A percentile compares a stretch with the other conserved stretches of the same genome.
phyloP scores from a whole-genome alignment of 2,888 invertebrate species.

The Drosophila melanosoma region DNA sequence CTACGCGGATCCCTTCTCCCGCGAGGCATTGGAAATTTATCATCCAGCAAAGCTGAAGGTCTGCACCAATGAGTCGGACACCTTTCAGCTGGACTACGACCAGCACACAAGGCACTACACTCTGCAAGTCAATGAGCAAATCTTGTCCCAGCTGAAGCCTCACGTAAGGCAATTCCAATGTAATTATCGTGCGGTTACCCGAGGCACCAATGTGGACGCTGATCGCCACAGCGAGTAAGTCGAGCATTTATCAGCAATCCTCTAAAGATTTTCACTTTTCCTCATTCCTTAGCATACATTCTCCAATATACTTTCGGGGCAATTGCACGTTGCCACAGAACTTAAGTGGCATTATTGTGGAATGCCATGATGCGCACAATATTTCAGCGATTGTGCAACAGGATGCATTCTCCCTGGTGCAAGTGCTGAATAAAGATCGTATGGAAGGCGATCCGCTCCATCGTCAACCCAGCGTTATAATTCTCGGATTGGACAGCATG shows the following conservation, averaged over 20 bases:
- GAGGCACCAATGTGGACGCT: background rate
- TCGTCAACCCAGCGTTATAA: slow-evolving; percentile 87
- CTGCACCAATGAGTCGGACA: slow-evolving; percentile 26
- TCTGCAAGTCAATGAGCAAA: slow-evolving; percentile 9
- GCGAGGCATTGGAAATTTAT: slow-evolving; percentile 5
- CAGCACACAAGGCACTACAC: slow-evolving; percentile 20
- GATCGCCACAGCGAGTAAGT: slow-evolving; percentile 37
- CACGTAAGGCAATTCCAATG: background rate
- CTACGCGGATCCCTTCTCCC: slow-evolving; percentile 48
- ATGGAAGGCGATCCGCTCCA: background rate
- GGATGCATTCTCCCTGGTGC: slow-evolving; percentile 86
- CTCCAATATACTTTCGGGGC: slow-evolving; percentile 6
- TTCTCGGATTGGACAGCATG: slow-evolving; percentile 93
- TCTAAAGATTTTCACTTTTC: background rate
- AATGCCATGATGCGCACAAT: slow-evolving; percentile 37
- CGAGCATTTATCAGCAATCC: background rate
- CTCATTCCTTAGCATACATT: slow-evolving; percentile 14
- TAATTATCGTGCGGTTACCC: slow-evolving; percentile 36
- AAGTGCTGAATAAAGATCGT: slow-evolving; percentile 48
- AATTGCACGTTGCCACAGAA: slow-evolving; percentile 4
- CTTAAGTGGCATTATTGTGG: slow-evolving; percentile 36
- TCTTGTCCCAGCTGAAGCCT: background rate
- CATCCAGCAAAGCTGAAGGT: slow-evolving; percentile 14
- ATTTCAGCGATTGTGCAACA: slow-evolving; percentile 69
- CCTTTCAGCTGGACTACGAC: slow-evolving; percentile 35